These are phyloP conservation scores for Penaeus chinensis DNA, from an alignment of 1,140 invertebrate species.

Conservation along the genomic window DNA sequence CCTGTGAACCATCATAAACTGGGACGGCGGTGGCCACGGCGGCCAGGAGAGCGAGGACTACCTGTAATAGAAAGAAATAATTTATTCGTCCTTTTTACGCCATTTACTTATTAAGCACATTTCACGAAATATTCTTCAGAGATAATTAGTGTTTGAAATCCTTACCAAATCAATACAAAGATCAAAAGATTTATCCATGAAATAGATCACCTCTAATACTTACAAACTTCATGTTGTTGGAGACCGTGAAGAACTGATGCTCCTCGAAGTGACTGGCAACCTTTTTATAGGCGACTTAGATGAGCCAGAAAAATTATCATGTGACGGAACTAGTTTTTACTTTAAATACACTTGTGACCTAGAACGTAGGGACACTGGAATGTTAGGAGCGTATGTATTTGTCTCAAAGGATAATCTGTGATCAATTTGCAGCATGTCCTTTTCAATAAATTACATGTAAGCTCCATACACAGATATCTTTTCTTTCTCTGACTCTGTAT, in stretches of 20 bases:
- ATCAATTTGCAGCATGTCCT: too few relatives aligned
- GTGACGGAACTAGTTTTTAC: slow-evolving; percentile 32
- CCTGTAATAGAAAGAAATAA: slow-evolving; percentile 8
- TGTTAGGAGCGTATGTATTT: too few relatives aligned
- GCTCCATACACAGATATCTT: too few relatives aligned
- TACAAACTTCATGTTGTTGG: background rate
- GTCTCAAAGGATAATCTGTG: too few relatives aligned
- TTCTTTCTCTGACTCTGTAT: too few relatives aligned
- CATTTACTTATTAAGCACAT: background rate
- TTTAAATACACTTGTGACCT: background rate
- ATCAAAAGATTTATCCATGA: background rate
- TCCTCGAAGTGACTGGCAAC: background rate
- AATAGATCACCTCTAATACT: background rate
- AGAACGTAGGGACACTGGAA: background rate
- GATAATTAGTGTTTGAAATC: background rate
- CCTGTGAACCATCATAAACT: background rate
- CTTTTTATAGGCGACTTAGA: slow-evolving; percentile 40
- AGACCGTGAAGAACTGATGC: background rate
- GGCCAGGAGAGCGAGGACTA: slow-evolving; percentile 24
- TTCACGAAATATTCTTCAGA: background rate
- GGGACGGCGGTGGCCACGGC: slow-evolving; percentile 25
- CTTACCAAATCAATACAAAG: background rate
- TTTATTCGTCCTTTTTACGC: too few relatives aligned
- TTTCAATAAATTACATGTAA: too few relatives aligned
- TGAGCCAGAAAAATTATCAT: slow-evolving; percentile 25